These are phyloP conservation scores for Danio jaintianensis DNA, from an alignment of 2,797 vertebrate genomes.

Conservation along the genomic window DNA sequence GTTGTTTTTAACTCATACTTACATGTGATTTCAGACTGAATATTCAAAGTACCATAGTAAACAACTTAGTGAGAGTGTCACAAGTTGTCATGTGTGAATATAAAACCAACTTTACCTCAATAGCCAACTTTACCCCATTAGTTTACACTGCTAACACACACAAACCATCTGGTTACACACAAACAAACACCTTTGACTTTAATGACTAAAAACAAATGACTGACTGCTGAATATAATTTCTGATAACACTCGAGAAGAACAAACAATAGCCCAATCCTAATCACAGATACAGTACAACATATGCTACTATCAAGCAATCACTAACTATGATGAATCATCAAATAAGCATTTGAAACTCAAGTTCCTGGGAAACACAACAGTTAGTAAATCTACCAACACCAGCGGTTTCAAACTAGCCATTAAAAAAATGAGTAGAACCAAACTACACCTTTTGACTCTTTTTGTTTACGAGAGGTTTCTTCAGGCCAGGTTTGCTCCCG, in stretches of 20 bases:
- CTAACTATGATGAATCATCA: neutral
- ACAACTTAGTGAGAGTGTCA: too few species aligned
- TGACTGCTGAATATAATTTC: neutral
- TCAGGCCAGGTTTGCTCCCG: constrained; percentile 52
- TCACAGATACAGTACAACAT: neutral
- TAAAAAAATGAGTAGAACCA: neutral
- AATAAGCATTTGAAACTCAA: neutral
- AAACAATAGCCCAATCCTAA: neutral
- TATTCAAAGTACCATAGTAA: too few species aligned
- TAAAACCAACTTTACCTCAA: too few species aligned
- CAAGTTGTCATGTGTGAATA: too few species aligned
- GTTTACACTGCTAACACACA: too few species aligned
- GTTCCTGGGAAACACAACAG: neutral
- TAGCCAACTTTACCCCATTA: too few species aligned
- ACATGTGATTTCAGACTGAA: too few species aligned
- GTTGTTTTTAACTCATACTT: too few species aligned
- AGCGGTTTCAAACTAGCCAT: neutral
- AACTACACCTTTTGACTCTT: constrained; percentile 51
- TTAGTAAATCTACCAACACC: neutral
- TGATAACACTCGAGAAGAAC: neutral
- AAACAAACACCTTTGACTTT: neutral
- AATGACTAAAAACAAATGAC: too few species aligned
- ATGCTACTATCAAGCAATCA: neutral
- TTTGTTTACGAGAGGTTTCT: constrained; percentile 27
- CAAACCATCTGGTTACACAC: neutral